Base-by-base conservation (phyloP, 92 coral and sea anemone genomes). In the Epizoanthus stellaris region DNA sequence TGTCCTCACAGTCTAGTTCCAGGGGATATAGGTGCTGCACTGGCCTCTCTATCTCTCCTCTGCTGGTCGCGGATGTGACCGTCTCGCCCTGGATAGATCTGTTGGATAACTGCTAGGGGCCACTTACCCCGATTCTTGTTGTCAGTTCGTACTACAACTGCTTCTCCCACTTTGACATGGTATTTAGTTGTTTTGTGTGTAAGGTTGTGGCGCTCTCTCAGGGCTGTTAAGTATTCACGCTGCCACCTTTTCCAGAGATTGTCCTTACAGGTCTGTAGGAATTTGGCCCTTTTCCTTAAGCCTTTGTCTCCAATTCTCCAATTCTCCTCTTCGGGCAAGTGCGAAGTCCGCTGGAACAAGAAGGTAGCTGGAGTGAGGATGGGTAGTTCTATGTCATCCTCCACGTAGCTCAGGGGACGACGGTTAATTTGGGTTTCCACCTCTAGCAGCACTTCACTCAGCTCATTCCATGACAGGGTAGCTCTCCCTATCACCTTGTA, bases 201-300 rank as follows among this genome's bases (percentile, higher is more conserved):
- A 11, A 77, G 86, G 89, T 89, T 89, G 82, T 89, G 86, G 0
- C 90, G 73, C 52, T 89, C 89, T 59, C 89, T 69, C 76, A 77
- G 75, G 11, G 89, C 66, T 15, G 77, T 58, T 13, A 85, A 67
- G 75, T 85, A 86, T 62, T 86, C 88, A 8, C 56, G 58, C 17
- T 65, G 62, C 93, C 90, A 90, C 21, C 87, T 47, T 42, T 61
- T 53, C 93, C 90, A 90, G 68, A 90, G 63, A 43, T 62, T 57
- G 52, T 90, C 82, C 64, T 86, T 90, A 70, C 93, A 90, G 57
- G 81, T 9, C 76, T 65, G 59, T 17, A 90, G 42, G 54, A 47
- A 90, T 56, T 81, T 86, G 34, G 85, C 87, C 49, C 90, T 81
- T 36, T 52, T 84, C 34, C 86, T 67, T 66, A 88, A 56, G 10